A percentile compares a stretch with the other conserved stretches of the same genome.
These are phyloP conservation scores for Dipus sagitta DNA, from an alignment of 2,797 vertebrate genomes.

Conservation along the genomic window DNA sequence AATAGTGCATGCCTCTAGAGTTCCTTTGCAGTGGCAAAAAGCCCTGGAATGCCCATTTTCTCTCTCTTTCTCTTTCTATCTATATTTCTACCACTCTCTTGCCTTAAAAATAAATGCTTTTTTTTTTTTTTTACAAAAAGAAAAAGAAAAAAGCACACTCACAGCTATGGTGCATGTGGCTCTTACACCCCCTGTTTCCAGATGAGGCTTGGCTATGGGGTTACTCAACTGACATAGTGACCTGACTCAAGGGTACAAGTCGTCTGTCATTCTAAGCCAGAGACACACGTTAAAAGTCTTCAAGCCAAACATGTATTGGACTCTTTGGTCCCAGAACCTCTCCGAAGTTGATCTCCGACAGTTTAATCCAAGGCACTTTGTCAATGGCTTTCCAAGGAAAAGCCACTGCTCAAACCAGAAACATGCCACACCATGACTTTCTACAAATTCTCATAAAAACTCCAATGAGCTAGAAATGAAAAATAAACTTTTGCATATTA, in stretches of 20 bases:
- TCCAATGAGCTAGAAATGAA: conserved; percentile 62
- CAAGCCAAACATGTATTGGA: not conserved
- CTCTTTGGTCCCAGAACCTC: not conserved
- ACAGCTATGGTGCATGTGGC: fast-evolving
- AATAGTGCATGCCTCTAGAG: too few relatives aligned
- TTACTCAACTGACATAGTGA: too few relatives aligned
- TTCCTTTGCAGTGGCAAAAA: too few relatives aligned
- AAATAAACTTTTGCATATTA: conserved; percentile 4
- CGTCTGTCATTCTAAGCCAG: fast-evolving
- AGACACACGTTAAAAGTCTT: not conserved
- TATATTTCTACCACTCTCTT: too few relatives aligned
- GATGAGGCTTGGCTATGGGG: not conserved
- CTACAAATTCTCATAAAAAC: conserved; percentile 78
- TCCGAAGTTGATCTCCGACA: not conserved
- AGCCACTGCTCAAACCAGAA: conserved; percentile 60
- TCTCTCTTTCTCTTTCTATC: too few relatives aligned
- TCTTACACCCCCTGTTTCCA: not conserved
- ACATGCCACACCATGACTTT: conserved; percentile 44
- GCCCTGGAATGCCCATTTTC: too few relatives aligned
- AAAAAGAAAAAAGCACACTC: not conserved
- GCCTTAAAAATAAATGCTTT: too few relatives aligned
- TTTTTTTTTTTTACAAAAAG: not conserved
- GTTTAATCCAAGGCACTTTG: conserved; percentile 1
- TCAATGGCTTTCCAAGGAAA: conserved; percentile 51
- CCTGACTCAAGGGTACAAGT: not conserved